These are phyloP conservation scores for Epirrhoe tristata DNA, from an alignment of 2,888 invertebrate species.

Conservation along the genomic window DNA sequence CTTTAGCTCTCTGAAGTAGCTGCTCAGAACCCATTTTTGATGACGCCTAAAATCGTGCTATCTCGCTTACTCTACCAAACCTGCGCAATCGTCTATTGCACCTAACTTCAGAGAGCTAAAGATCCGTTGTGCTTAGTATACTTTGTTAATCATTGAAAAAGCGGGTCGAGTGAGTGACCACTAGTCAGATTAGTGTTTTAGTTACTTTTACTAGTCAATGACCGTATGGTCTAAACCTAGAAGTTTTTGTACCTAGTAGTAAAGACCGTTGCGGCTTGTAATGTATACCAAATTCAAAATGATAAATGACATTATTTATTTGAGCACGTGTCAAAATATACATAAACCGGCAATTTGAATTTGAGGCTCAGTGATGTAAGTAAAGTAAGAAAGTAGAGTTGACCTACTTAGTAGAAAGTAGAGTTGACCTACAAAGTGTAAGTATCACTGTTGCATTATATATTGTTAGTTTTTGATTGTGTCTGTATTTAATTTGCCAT, in stretches of 20 bases:
- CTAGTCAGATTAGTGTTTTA: conserved; percentile 18
- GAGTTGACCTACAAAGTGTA: background rate
- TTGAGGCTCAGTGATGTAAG: no score
- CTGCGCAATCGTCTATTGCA: no score
- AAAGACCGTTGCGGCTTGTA: conserved; percentile 18
- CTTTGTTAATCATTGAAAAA: conserved; percentile 10
- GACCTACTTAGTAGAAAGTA: no score
- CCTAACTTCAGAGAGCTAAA: no score
- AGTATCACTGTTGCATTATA: background rate
- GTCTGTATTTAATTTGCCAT: background rate
- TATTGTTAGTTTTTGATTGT: background rate
- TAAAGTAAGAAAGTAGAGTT: no score
- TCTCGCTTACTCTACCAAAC: no score
- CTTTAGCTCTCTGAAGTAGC: no score
- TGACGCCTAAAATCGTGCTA: no score
- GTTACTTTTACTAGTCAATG: conserved; percentile 43
- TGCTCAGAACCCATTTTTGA: no score
- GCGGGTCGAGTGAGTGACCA: background rate
- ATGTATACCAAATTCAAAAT: background rate
- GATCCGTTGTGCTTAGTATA: no score
- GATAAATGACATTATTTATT: background rate
- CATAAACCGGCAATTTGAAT: no score
- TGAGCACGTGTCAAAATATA: no score
- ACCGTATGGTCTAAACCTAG: conserved; percentile 15
- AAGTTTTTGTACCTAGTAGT: conserved; percentile 17